A percentile compares a stretch with the other conserved stretches of the same genome.
Evolutionary conservation across 2,797 vertebrate genomes (phyloP).

Genomic region (Sebastes itinus): DNA sequence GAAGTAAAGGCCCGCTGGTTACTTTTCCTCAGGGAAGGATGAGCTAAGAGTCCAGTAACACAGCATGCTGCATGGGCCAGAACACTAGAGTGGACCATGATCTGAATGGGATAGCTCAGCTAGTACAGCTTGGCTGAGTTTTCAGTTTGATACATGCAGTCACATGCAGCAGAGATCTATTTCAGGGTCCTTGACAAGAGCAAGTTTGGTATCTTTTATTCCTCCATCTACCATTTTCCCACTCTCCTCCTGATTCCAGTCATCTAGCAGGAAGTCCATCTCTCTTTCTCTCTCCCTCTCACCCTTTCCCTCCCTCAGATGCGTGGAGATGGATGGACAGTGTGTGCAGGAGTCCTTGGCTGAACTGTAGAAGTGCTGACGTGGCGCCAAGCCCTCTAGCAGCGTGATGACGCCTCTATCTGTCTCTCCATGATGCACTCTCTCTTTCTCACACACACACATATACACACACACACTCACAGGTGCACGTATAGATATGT

Average conservation of each 20-base stretch:
- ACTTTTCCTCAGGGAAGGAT: conserved; percentile 14
- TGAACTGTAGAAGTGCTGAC: conserved; percentile 84
- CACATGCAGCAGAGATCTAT: conserved; percentile 14
- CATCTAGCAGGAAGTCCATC: conserved; percentile 28
- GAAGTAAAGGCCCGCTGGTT: background rate
- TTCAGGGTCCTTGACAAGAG: conserved; percentile 21
- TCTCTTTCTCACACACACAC: background rate
- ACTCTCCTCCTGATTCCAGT: conserved; percentile 14
- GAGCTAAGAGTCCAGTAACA: conserved; percentile 8
- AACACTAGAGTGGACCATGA: background rate
- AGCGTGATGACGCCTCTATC: conserved; percentile 77
- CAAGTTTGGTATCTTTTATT: conserved; percentile 36
- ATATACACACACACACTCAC: conserved; percentile 18
- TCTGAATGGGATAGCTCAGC: conserved; percentile 7
- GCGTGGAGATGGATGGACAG: conserved; percentile 70
- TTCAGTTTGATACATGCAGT: conserved; percentile 5
- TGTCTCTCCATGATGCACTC: conserved; percentile 64
- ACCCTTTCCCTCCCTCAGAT: conserved; percentile 28
- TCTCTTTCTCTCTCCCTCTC: conserved; percentile 18
- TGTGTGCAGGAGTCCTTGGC: conserved; percentile 80
- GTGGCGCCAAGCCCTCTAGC: conserved; percentile 69
- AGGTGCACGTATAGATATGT: conserved; percentile 43
- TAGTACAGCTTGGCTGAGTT: background rate
- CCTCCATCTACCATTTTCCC: conserved; percentile 11
- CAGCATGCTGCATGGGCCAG: background rate